phyloP scores from a whole-genome alignment of 2,113 vertebrate genomes.

The Trochalopteron elliotii region DNA sequence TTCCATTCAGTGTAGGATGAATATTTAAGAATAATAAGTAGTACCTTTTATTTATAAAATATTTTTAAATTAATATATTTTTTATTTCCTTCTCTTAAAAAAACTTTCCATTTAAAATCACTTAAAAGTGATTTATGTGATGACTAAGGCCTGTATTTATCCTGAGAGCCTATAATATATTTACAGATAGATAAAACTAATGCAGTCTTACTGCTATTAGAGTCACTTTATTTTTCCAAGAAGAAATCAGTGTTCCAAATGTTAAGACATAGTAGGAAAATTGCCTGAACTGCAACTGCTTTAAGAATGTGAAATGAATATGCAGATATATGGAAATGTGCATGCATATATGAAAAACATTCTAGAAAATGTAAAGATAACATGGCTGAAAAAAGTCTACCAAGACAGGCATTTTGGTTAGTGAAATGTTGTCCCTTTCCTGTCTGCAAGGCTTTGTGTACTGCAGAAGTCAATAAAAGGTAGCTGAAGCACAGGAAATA shows the following conservation, averaged over 20 bases:
- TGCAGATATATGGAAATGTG: neutral
- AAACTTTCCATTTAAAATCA: neutral
- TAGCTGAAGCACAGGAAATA: fast-evolving
- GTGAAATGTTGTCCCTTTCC: neutral
- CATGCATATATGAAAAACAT: neutral
- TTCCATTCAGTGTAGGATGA: neutral
- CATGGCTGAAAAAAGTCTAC: neutral
- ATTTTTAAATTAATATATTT: neutral
- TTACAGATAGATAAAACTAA: neutral
- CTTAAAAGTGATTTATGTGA: neutral
- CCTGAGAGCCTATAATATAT: neutral
- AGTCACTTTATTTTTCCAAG: neutral
- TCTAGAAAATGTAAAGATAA: neutral
- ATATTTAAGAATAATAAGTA: neutral
- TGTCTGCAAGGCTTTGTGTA: neutral
- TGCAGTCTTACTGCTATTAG: neutral
- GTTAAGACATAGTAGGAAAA: neutral
- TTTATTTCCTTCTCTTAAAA: neutral
- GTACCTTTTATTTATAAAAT: neutral
- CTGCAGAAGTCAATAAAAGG: neutral
- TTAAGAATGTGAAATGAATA: neutral
- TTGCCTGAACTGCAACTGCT: neutral
- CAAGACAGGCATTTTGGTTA: neutral
- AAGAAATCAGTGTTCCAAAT: neutral
- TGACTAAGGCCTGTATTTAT: neutral